Conservation (phyloP, 2,113 vertebrate species). For the Sceloporus undulatus region DNA sequence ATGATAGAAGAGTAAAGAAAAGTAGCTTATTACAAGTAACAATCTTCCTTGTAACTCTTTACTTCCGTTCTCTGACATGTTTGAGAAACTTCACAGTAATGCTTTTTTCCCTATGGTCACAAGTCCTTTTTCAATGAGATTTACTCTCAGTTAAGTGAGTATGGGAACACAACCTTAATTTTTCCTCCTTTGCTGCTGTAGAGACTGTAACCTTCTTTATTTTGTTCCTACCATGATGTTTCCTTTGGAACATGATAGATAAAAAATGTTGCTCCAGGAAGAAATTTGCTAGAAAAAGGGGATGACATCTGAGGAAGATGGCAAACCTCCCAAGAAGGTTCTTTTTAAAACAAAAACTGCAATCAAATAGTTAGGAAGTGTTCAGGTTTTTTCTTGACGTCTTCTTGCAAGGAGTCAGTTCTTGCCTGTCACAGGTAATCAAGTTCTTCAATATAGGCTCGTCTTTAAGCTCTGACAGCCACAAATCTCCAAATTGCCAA, state of each 20-base stretch:
- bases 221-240: background rate
- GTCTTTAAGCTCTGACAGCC: conserved; percentile 21
- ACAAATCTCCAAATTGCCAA: conserved; percentile 33
- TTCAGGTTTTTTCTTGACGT: conserved; percentile 13
- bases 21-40: too few species aligned
- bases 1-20: too few species aligned
- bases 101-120: too few species aligned
- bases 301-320: background rate
- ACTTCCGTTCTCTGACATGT: too few species aligned
- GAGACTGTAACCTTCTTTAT: too few species aligned
- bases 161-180: too few species aligned
- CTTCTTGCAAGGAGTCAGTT: conserved; percentile 14
- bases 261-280: background rate
- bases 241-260: background rate
- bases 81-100: too few species aligned
- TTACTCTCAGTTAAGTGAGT: too few species aligned
- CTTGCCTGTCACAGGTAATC: conserved; percentile 20
- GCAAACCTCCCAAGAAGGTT: background rate
- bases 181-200: too few species aligned
- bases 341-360: background rate
- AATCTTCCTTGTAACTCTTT: too few species aligned
- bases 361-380: conserved; percentile 1
- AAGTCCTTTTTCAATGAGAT: too few species aligned
- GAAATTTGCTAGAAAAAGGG: too few species aligned
- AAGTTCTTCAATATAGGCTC: conserved; percentile 11